Evolutionary conservation across 1,140 invertebrate genomes (phyloP).

Genomic region (Cotesia glomerata): DNA sequence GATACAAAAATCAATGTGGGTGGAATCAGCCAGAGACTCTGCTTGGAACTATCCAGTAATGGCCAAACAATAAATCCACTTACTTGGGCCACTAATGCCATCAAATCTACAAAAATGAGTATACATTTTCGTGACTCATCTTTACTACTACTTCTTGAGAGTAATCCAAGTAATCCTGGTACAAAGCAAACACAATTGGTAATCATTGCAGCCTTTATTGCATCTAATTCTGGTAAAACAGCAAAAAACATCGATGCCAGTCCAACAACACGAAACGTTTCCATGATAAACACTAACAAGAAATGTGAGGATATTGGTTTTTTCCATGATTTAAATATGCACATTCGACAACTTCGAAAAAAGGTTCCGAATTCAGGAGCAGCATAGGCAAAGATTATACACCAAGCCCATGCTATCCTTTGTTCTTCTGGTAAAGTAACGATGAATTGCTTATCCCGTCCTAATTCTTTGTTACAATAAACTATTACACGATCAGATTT

Average conservation of each 20-base stretch:
- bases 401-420: slow-evolving; percentile 92
- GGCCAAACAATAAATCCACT: slow-evolving; percentile 92
- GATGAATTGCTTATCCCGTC: slow-evolving; percentile 82
- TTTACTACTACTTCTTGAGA: slow-evolving; percentile 77
- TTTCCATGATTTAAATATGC: slow-evolving; percentile 87
- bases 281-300: slow-evolving; percentile 77
- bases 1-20: slow-evolving; percentile 84
- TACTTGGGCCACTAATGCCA: slow-evolving; percentile 82
- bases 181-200: slow-evolving; percentile 92
- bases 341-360: slow-evolving; percentile 84
- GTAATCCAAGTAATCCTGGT: slow-evolving; percentile 78
- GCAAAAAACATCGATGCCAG: slow-evolving; percentile 84
- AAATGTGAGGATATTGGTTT: slow-evolving; percentile 71
- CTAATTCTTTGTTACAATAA: slow-evolving; percentile 84
- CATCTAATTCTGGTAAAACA: slow-evolving; percentile 88
- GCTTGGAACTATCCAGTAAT: slow-evolving; percentile 71
- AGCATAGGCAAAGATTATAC: slow-evolving; percentile 83
- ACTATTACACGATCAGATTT: slow-evolving; percentile 74
- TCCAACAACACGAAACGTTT: slow-evolving; percentile 86
- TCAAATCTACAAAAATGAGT: slow-evolving; percentile 82
- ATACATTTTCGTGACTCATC: slow-evolving; percentile 78
- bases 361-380: slow-evolving; percentile 87
- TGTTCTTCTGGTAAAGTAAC: slow-evolving; percentile 81
- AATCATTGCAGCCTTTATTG: slow-evolving; percentile 90
- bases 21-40: slow-evolving; percentile 83